Percentiles rank a stretch among this genome's conserved stretches.
These are phyloP conservation scores for Lithobates pipiens DNA, from an alignment of 2,797 vertebrate genomes.

Conservation along the genomic window DNA sequence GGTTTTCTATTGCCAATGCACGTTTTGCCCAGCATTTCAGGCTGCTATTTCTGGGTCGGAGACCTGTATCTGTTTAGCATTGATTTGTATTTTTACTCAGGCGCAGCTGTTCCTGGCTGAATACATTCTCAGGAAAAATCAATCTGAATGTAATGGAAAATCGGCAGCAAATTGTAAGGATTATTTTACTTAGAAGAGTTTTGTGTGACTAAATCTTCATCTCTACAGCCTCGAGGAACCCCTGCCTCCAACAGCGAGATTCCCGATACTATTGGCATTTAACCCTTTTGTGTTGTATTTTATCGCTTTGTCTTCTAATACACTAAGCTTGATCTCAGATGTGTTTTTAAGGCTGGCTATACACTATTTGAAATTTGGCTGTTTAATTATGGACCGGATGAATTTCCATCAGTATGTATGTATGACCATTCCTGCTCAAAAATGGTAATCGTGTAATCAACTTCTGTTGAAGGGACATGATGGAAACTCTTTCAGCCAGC, in stretches of 20 bases:
- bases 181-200: slow-evolving; percentile 41
- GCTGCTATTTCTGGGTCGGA: slow-evolving; percentile 42
- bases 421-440: no score
- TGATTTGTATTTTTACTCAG: slow-evolving; percentile 51
- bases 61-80: slow-evolving; percentile 56
- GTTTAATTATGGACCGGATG: no score
- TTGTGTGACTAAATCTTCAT: slow-evolving; percentile 1
- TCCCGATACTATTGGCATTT: not conserved
- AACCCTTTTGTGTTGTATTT: slow-evolving; percentile 17
- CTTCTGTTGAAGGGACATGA: no score
- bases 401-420: no score
- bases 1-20: not conserved
- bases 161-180: slow-evolving; percentile 55
- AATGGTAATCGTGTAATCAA: no score
- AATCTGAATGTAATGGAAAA: slow-evolving; percentile 52
- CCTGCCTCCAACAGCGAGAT: not conserved
- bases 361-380: no score
- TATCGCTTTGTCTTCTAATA: not conserved
- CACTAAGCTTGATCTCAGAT: no score
- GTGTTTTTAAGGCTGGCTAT: no score
- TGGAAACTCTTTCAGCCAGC: no score
- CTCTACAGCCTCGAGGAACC: not conserved
- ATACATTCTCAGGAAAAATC: slow-evolving; percentile 57
- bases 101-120: slow-evolving; percentile 55
- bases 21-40: slow-evolving; percentile 8